Percentiles rank a stretch among this genome's conserved stretches.
phyloP scores from a whole-genome alignment of 1,140 invertebrate genomes.

The Venustaconcha ellipsiformis region DNA sequence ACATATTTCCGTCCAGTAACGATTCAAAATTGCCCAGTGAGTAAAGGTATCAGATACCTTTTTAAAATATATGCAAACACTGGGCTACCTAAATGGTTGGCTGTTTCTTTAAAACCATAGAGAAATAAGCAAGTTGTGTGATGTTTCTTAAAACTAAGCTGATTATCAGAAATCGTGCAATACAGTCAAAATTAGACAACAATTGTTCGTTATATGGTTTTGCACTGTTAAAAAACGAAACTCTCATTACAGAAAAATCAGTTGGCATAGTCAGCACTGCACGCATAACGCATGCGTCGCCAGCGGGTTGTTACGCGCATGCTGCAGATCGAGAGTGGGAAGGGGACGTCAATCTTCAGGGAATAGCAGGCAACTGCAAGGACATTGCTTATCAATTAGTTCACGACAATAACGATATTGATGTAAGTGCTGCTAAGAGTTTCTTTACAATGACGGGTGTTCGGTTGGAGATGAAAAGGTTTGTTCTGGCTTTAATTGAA shows the following conservation, averaged over 20 bases:
- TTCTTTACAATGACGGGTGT: background rate
- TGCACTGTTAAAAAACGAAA: no score
- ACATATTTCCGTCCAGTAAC: no score
- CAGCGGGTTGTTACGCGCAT: constrained; percentile 86
- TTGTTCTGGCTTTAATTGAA: background rate
- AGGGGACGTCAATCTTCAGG: constrained; percentile 42
- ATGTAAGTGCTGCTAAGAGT: constrained; percentile 24
- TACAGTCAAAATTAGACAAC: no score
- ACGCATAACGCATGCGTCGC: constrained; percentile 91
- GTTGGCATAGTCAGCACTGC: constrained; percentile 94
- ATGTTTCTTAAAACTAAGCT: no score
- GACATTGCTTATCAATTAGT: constrained; percentile 63
- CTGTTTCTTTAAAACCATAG: no score
- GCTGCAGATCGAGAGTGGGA: constrained; percentile 73
- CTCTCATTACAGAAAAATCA: constrained; percentile 74
- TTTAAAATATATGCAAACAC: no score
- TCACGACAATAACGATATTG: constrained; percentile 38
- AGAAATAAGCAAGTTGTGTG: no score
- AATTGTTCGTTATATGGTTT: no score
- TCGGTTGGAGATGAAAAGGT: background rate
- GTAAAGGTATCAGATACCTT: no score
- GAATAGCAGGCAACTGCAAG: constrained; percentile 45
- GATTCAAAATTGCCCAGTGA: no score
- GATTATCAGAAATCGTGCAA: no score
- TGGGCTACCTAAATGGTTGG: no score